A percentile compares a stretch with the other conserved stretches of the same genome.
phyloP scores from a whole-genome alignment of 1,140 invertebrate genomes.

The Belonocnema kinseyi region DNA sequence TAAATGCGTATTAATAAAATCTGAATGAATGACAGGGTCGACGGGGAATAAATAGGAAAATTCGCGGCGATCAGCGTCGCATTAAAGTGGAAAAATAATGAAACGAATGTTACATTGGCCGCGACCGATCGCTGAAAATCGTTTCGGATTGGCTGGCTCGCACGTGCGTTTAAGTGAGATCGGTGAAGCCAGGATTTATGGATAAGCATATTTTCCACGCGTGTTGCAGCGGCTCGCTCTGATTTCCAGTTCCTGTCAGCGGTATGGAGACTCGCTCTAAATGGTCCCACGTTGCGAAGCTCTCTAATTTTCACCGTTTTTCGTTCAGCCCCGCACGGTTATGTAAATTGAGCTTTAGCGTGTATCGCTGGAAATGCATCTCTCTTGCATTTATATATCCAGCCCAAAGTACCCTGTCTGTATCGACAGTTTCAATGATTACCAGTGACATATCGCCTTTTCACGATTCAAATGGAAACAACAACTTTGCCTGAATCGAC shows the following conservation, averaged over 20 bases:
- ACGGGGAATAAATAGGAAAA: slow-evolving; percentile 29
- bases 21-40: slow-evolving; percentile 22
- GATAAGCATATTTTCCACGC: slow-evolving; percentile 28
- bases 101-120: slow-evolving; percentile 21
- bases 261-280: slow-evolving; percentile 16
- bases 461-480: slow-evolving; percentile 23
- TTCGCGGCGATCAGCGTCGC: neutral
- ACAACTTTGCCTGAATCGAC: neutral
- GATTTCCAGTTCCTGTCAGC: slow-evolving; percentile 26
- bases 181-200: slow-evolving; percentile 6
- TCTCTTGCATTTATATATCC: slow-evolving; percentile 20
- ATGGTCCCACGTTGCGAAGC: neutral
- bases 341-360: slow-evolving; percentile 29
- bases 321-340: slow-evolving; percentile 4
- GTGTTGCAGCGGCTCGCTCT: slow-evolving; percentile 18
- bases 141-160: slow-evolving; percentile 8
- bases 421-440: slow-evolving; percentile 25
- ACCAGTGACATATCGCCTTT: slow-evolving; percentile 16
- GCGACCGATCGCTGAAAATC: slow-evolving; percentile 20
- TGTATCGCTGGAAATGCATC: slow-evolving; percentile 14
- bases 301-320: slow-evolving; percentile 26
- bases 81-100: slow-evolving; percentile 24
- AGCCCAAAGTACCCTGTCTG: slow-evolving; percentile 15
- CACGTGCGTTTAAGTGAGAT: slow-evolving; percentile 28
- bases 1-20: slow-evolving; percentile 15